These are phyloP conservation scores for Acropternis orthonyx DNA, from an alignment of 2,797 vertebrate genomes.

Conservation along the genomic window DNA sequence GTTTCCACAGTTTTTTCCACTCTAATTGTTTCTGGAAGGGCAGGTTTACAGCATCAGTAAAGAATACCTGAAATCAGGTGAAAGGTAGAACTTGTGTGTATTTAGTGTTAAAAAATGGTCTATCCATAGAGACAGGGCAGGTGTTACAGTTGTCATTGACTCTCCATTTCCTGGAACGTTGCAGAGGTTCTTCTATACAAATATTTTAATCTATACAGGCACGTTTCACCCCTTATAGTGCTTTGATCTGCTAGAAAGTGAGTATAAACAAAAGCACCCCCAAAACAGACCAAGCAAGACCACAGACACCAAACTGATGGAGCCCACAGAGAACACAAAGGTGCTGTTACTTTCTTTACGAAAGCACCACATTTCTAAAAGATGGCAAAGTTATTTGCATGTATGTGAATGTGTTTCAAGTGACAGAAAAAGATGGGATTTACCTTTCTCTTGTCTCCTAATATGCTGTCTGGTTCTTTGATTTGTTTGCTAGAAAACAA, in stretches of 20 bases:
- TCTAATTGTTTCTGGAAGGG: not conserved
- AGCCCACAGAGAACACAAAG: not conserved
- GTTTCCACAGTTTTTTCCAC: not conserved
- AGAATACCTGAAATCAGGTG: not conserved
- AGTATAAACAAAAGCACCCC: not conserved
- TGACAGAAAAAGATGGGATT: not conserved
- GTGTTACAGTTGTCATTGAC: not conserved
- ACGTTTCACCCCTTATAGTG: not conserved
- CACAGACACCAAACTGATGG: accelerated
- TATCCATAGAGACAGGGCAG: not conserved
- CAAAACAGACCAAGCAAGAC: not conserved
- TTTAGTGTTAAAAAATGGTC: not conserved
- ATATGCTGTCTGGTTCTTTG: not conserved
- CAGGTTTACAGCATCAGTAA: not conserved
- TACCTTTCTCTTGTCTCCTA: not conserved
- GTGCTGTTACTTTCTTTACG: not conserved
- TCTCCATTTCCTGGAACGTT: not conserved
- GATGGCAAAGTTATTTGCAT: not conserved
- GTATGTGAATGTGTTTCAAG: not conserved
- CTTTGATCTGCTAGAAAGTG: not conserved
- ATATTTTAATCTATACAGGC: not conserved
- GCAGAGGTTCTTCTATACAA: not conserved
- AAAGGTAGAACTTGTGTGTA: not conserved
- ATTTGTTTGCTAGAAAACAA: not conserved
- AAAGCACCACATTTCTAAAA: not conserved